Evolutionary conservation across 1,140 invertebrate genomes (phyloP).

Genomic region (Drosophila neocordata): DNA sequence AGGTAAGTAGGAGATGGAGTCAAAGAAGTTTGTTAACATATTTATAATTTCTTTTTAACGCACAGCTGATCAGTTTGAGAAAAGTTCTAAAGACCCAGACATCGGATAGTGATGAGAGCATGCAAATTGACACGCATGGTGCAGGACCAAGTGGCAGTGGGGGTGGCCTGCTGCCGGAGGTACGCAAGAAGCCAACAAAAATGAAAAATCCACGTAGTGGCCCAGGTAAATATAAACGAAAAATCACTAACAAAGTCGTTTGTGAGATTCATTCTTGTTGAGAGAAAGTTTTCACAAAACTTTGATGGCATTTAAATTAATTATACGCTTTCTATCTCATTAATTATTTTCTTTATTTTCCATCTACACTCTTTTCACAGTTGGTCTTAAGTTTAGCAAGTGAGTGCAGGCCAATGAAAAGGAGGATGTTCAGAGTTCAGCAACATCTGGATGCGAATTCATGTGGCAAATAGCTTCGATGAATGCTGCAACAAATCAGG

Average conservation of each 20-base stretch:
- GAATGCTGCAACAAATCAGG: constrained; percentile 1
- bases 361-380: constrained; percentile 19
- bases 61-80: constrained; percentile 90
- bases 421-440: constrained; percentile 23
- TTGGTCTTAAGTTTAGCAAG: constrained; percentile 69
- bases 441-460: constrained; percentile 15
- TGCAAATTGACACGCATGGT: constrained; percentile 85
- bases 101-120: constrained; percentile 86
- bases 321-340: constrained; percentile 9
- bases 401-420: constrained; percentile 52
- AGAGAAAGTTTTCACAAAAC: background rate
- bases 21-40: background rate
- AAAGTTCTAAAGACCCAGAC: constrained; percentile 90
- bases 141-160: constrained; percentile 59
- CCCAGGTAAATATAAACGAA: constrained; percentile 52
- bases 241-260: constrained; percentile 7
- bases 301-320: constrained; percentile 34
- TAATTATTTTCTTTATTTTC: constrained; percentile 29
- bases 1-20: constrained; percentile 85
- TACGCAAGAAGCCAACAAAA: constrained; percentile 74
- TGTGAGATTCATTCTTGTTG: too few relatives aligned
- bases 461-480: constrained; percentile 17
- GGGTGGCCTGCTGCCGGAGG: constrained; percentile 48
- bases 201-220: constrained; percentile 67
- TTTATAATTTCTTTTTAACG: background rate